Evolutionary conservation across 2,888 invertebrate genomes (phyloP), one percentile per base, ranked within the genome.

Genomic region (Cephonodes hylas): DNA sequence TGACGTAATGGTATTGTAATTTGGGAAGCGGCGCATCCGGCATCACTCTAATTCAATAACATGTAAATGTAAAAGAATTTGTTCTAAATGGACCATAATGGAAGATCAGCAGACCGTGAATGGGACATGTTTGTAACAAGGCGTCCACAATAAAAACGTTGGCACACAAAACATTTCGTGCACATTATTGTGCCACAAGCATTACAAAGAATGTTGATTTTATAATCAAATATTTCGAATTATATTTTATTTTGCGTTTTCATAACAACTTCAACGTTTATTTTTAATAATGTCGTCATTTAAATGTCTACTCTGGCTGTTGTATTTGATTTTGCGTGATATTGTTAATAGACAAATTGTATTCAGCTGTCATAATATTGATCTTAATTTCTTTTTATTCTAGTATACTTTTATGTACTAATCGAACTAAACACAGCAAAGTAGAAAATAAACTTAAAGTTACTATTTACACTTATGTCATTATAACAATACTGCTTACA

Each of bases 31-130:
- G 70, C 67, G 76, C 84, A 79, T 86, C 86, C 86, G 85, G 80
- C 64, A 70, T 66, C 73, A 73, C 68, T 79, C 79, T 81, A 83
- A 84, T 85, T 81, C 80, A 83, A 84, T 82, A 78, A 75, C 71
- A 71, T 75, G 70, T 77, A 76, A 78, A 80, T 80, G 79, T 74
- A 81, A 76, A 74, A 74, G 70, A 75, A 76, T 76, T 79, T 77
- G 74, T 77, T 69, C 73, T 81, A 82, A 85, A 83, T 84, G 80
- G 74, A 79, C 72, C 73, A 77, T 82, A 84, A 85, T 85, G 80
- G 82, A 79, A 66, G 73, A 64, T 65, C 83, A 80, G 65, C 75
- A 73, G 70, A 82, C 77, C 84, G 78, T 85, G 82, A 81, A 81
- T 75, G 73, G 68, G 72, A 70, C 31, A 31, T 61, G 67, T 59